These are phyloP conservation scores for Drosophila arawakana DNA, from an alignment of 1,140 invertebrate species.

Conservation along the genomic window DNA sequence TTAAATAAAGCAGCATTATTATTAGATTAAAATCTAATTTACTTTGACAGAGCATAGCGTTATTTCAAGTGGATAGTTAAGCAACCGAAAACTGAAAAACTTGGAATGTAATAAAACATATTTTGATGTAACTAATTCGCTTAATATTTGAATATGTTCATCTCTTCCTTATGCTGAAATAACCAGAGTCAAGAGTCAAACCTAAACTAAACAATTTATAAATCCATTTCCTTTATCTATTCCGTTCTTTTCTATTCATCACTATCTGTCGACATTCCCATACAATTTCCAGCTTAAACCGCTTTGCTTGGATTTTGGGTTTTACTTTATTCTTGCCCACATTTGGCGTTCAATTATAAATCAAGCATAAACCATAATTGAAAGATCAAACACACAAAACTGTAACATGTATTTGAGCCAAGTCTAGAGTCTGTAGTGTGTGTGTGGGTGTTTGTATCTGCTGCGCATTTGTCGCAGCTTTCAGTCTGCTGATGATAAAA, in stretches of 20 bases:
- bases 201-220: neutral
- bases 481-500: conserved; percentile 57
- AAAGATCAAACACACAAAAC: conserved; percentile 72
- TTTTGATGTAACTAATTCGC: too few relatives aligned
- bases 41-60: too few relatives aligned
- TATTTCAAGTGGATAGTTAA: too few relatives aligned
- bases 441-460: conserved; percentile 34
- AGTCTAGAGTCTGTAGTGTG: neutral
- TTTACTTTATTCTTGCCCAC: conserved; percentile 39
- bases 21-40: neutral
- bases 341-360: conserved; percentile 73
- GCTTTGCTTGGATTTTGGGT: conserved; percentile 26
- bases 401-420: conserved; percentile 33
- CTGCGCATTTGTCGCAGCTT: conserved; percentile 67
- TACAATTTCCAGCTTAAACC: conserved; percentile 25
- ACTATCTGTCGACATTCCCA: conserved; percentile 21
- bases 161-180: neutral
- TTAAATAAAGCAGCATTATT: neutral
- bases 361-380: conserved; percentile 78
- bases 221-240: neutral
- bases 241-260: neutral
- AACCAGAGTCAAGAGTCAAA: neutral
- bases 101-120: too few relatives aligned
- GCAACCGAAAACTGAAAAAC: too few relatives aligned
- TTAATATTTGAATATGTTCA: neutral